These are phyloP conservation scores for Brachypterus glaber DNA, from an alignment of 2,888 invertebrate genomes.

Conservation along the genomic window DNA sequence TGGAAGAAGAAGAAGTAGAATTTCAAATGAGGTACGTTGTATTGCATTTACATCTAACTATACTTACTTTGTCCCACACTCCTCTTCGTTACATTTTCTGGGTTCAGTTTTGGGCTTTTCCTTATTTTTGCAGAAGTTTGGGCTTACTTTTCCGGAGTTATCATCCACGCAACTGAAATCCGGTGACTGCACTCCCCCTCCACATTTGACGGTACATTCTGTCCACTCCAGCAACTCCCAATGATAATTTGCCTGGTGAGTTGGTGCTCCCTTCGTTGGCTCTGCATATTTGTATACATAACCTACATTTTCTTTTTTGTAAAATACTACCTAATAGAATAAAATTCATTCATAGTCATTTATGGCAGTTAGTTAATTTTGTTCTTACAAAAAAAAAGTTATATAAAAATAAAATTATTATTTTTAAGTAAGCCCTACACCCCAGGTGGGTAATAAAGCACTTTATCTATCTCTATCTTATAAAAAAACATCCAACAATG, in stretches of 20 bases:
- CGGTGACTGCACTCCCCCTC: constrained; percentile 48
- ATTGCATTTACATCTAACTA: background rate
- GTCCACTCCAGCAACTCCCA: constrained; percentile 57
- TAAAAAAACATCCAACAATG: too few species aligned
- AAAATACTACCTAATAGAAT: constrained; percentile 34
- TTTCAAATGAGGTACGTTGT: background rate
- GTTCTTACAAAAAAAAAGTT: too few species aligned
- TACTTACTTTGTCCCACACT: constrained; percentile 43
- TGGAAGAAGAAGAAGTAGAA: too few species aligned
- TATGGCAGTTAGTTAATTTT: too few species aligned
- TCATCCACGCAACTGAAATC: constrained; percentile 51
- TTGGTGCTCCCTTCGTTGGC: constrained; percentile 43
- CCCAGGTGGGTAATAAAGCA: too few species aligned
- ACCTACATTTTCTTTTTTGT: constrained; percentile 46
- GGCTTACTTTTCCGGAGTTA: constrained; percentile 52
- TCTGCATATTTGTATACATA: constrained; percentile 52
- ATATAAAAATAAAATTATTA: too few species aligned
- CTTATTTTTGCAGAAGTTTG: constrained; percentile 41
- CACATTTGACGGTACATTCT: constrained; percentile 53
- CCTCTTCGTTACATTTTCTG: constrained; percentile 42
- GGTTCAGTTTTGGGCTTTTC: constrained; percentile 39
- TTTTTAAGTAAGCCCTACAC: too few species aligned
- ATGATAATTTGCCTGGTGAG: constrained; percentile 47
- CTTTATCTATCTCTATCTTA: too few species aligned
- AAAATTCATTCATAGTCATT: too few species aligned